Evolutionary conservation across 1,140 invertebrate genomes (phyloP).

Genomic region (Zaprionus tsacasi): DNA sequence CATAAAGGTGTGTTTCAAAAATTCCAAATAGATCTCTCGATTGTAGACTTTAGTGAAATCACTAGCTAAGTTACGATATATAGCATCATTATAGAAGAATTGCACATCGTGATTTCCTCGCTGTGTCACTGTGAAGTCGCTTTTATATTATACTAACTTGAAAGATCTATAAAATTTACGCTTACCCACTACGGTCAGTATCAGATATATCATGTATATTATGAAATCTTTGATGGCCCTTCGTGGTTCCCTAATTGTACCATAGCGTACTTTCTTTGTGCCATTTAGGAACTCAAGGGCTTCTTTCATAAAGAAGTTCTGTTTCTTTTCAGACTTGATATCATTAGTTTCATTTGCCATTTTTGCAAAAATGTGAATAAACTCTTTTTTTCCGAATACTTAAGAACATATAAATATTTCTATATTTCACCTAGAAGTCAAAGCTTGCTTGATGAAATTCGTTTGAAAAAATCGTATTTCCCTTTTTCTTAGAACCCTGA

Average conservation of each 20-base stretch:
- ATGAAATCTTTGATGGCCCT: background rate
- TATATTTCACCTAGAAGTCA: too few relatives aligned
- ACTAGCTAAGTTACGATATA: background rate
- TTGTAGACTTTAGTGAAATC: background rate
- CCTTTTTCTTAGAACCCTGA: too few relatives aligned
- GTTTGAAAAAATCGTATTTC: too few relatives aligned
- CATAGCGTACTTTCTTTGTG: slow-evolving; percentile 6
- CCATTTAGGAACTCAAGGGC: background rate
- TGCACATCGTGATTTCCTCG: background rate
- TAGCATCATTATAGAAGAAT: slow-evolving; percentile 9
- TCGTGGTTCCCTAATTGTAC: background rate
- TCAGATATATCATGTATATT: slow-evolving; percentile 5
- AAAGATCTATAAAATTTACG: background rate
- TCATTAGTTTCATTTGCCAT: background rate
- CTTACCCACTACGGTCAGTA: slow-evolving; percentile 15
- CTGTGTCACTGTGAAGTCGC: slow-evolving; percentile 7
- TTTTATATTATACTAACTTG: background rate
- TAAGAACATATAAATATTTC: too few relatives aligned
- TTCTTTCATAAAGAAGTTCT: background rate
- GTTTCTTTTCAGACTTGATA: background rate
- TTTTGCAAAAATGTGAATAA: background rate
- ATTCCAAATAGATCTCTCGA: slow-evolving; percentile 9
- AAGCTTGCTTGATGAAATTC: too few relatives aligned
- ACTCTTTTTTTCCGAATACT: background rate
- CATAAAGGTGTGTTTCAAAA: background rate